Percentiles rank a stretch among this genome's conserved stretches.
These are phyloP conservation scores for Osmoderma eremita DNA, from an alignment of 2,888 invertebrate species.

Conservation along the genomic window DNA sequence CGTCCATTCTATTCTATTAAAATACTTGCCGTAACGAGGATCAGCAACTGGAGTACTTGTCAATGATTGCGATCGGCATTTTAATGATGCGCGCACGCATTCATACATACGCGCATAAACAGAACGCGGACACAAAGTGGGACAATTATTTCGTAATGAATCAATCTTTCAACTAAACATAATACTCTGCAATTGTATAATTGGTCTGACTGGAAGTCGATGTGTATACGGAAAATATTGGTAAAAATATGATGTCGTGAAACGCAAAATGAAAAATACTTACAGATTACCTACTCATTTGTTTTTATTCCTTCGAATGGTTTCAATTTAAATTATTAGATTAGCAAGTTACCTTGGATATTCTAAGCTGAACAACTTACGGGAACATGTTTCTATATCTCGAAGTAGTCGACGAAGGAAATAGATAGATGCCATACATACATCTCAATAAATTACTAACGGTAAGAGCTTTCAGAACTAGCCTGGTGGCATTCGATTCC, in stretches of 20 bases:
- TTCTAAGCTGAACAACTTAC: no score
- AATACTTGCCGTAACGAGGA: neutral
- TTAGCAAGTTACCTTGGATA: no score
- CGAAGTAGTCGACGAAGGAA: no score
- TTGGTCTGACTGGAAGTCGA: constrained; percentile 11
- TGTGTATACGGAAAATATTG: constrained; percentile 16
- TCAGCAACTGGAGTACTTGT: neutral
- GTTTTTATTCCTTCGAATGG: no score
- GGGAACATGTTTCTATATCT: no score
- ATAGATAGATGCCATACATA: no score
- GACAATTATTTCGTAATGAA: constrained; percentile 31
- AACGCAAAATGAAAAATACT: no score
- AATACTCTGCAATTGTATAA: constrained; percentile 22
- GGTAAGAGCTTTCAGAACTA: no score
- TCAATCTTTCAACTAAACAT: constrained; percentile 17
- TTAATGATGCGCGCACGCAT: constrained; percentile 26
- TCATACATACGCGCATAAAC: neutral
- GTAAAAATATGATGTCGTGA: neutral
- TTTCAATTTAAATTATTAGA: no score
- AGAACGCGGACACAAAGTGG: constrained; percentile 6
- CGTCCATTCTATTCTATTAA: neutral
- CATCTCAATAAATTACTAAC: no score
- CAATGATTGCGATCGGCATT: constrained; percentile 26
- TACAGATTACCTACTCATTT: no score
- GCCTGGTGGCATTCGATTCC: no score